Base-by-base conservation (phyloP, 2,888 invertebrate genomes). In the Rhopalosiphum nymphaeae region DNA sequence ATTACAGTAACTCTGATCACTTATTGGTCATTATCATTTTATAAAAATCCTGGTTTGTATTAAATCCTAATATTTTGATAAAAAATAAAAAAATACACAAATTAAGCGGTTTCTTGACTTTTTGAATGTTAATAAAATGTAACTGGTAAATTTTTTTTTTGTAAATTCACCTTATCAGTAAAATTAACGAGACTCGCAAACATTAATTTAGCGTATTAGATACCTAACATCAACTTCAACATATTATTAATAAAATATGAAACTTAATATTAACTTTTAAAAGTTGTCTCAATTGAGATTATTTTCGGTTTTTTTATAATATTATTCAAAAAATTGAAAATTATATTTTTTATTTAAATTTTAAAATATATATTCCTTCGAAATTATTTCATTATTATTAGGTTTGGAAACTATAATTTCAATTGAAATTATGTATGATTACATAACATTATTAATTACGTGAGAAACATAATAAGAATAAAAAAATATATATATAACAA, bases 341-440 rank as follows among this genome's bases (percentile, higher is more conserved):
- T 5, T n/a, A 67, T 1, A 67, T 67, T 67, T 16, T 16, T 67
- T 16, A 5, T 16, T n/a, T 67, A 16, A 16, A 67, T 16, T 67
- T 67, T 9, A n/a, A 67, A n/a, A n/a, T 4, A 0, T 1, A 67
- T 4, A n/a, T 3, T 5, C 1, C 0, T 67, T 16, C 1, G 16
- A n/a, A n/a, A n/a, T 67, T 4, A 67, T 61, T 3, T n/a, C 67
- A 67, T 67, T 4, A n/a, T 61, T 13, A n/a, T 2, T 3, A 67
- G n/a, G 16, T 67, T n/a, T n/a, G 16, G 5, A 13, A 16, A n/a
- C 3, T 16, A n/a, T 67, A n/a, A n/a, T 67, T 67, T 16, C 5
- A 5, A n/a, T 67, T 5, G 16, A n/a, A n/a, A 67, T 16, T 29
- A 9, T 61, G 11, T n/a, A 61, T n/a, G 2, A 29, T 29, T 29